Base-by-base conservation (phyloP, 2,113 vertebrate species). In the Empidonax alnorum region DNA sequence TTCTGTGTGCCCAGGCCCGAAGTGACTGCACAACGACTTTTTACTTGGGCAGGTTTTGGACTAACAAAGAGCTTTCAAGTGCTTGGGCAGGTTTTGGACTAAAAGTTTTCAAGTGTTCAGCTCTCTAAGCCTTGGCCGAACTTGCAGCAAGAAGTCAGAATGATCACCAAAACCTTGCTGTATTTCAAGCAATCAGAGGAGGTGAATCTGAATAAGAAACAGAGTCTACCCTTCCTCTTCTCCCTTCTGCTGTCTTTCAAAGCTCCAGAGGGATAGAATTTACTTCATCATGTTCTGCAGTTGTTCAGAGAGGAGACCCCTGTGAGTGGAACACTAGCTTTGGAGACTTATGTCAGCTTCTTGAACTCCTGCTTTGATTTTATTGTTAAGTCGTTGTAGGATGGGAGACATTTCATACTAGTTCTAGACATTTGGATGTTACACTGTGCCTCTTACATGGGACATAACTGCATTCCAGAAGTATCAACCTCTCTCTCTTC, bases 401-500 rank as follows among this genome's bases (percentile, higher is more conserved):
- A 10, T 88, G 47, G 35, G 5, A 82, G n/a, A 31, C 16, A 35
- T 50, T 84, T 71, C 17, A 49, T 68, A 30, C 27, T 41, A 39
- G 30, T 33, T 66, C 30, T 61, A 65, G 68, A 84, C 3, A 23
- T 35, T 10, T 53, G 62, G 39, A 58, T 62, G 42, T 58, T 63
- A 30, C 1, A 12, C 67, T 24, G 47, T 22, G 25, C 71, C 39
- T 84, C 56, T 35, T 35, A 59, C 56, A 24, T 59, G 23, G 58
- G 50, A 65, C 39, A 22, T 44, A 69, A 63, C 23, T 84, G 25
- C 35, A 28, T 69, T 73, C 37, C 62, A 13, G n/a, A 58, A 69
- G 13, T 56, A 56, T 13, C 8, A 44, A 24, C 35, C 1, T 1
- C 31, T 23, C 19, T 53, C 14, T 41, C 1, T 0, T 8, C 30